Conservation (phyloP, 2,797 vertebrate genomes). For the Bradypodion pumilum region DNA sequence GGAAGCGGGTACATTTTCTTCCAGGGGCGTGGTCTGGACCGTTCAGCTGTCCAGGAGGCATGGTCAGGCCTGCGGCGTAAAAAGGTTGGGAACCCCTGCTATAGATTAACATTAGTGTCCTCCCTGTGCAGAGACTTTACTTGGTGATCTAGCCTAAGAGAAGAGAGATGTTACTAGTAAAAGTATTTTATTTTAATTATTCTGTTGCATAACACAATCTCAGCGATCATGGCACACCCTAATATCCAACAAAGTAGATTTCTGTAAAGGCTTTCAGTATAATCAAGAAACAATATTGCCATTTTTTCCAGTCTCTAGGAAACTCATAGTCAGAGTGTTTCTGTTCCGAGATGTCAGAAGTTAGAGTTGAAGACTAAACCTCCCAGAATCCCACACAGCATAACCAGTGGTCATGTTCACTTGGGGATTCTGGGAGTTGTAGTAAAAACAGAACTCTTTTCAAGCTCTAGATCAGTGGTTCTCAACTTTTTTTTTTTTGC, state of each 20-base stretch:
- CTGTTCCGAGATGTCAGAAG: not conserved
- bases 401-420: no score
- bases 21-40: no score
- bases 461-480: no score
- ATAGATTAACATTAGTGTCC: not conserved
- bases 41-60: no score
- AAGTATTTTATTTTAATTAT: not conserved
- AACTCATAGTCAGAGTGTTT: slow-evolving; percentile 24
- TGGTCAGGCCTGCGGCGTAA: no score
- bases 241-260: not conserved
- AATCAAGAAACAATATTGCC: not conserved
- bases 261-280: not conserved
- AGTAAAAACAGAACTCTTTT: slow-evolving; percentile 14
- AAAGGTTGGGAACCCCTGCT: no score
- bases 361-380: no score
- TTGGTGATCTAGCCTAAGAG: not conserved
- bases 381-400: no score
- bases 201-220: not conserved
- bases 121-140: not conserved
- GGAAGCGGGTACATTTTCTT: no score
- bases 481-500: no score
- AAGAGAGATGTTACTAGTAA: not conserved
- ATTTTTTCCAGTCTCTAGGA: not conserved
- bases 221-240: not conserved
- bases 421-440: no score